phyloP scores from a whole-genome alignment of 2,888 invertebrate genomes.

The Tachystola acroxantha region DNA sequence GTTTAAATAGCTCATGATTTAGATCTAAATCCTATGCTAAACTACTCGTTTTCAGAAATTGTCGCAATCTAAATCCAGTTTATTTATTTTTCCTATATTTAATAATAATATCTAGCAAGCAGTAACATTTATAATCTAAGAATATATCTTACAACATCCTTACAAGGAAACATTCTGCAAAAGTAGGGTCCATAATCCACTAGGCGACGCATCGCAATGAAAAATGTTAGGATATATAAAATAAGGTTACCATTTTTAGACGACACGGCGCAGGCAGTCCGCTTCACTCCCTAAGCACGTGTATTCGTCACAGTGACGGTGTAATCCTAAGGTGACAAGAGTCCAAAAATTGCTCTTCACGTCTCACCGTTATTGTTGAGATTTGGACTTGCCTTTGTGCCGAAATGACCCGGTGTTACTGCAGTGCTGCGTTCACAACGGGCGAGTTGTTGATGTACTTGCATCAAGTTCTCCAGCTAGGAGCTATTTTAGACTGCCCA shows the following conservation, averaged over 20 bases:
- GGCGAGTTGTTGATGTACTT: not conserved
- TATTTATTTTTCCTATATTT: too few species aligned
- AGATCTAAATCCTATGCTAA: too few species aligned
- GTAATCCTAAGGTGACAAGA: constrained; percentile 40
- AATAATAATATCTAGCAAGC: too few species aligned
- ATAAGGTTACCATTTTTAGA: constrained; percentile 11
- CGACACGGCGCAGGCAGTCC: constrained; percentile 9
- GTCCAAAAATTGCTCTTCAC: constrained; percentile 40
- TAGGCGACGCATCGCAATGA: constrained; percentile 18
- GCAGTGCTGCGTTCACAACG: constrained; percentile 24
- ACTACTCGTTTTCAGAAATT: too few species aligned
- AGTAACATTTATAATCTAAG: too few species aligned
- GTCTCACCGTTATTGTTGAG: constrained; percentile 45
- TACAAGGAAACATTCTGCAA: too few species aligned
- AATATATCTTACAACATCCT: too few species aligned
- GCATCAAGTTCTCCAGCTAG: too few species aligned
- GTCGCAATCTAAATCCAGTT: too few species aligned
- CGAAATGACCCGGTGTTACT: constrained; percentile 28
- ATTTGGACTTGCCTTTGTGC: constrained; percentile 46
- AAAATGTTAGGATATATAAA: constrained; percentile 25
- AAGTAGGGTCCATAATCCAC: not conserved
- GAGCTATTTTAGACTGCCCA: too few species aligned
- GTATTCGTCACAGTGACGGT: constrained; percentile 33
- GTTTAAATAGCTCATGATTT: too few species aligned
- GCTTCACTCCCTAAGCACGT: constrained; percentile 25